phyloP scores from a whole-genome alignment of 2,113 vertebrate genomes.

The Sinocyclocheilus maitianheensis region DNA sequence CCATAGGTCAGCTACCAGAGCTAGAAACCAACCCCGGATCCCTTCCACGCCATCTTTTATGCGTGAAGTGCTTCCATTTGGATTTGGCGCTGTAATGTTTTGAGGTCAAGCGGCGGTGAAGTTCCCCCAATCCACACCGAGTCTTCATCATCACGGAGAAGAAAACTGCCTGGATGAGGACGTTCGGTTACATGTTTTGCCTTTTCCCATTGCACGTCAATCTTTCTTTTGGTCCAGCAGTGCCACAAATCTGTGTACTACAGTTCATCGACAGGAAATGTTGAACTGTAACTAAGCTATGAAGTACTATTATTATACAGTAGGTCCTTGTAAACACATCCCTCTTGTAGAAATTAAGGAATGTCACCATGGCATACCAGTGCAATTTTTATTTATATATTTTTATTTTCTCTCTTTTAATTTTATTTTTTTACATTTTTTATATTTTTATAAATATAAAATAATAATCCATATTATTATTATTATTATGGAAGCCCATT shows the following conservation, averaged over 20 bases:
- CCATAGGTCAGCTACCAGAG: conserved; percentile 8
- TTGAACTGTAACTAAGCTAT: not conserved
- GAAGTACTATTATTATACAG: not conserved
- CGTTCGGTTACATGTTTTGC: not conserved
- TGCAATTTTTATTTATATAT: conserved; percentile 8
- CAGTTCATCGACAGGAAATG: not conserved
- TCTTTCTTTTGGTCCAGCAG: not conserved
- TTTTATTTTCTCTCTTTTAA: not conserved
- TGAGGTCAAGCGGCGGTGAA: not conserved
- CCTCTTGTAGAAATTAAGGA: conserved; percentile 3
- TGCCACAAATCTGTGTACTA: not conserved
- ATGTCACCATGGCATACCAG: conserved; percentile 12
- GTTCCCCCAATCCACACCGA: not conserved
- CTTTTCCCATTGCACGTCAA: conserved; percentile 4
- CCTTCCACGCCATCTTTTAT: not conserved
- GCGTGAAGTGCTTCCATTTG: conserved; percentile 40
- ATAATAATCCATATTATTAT: no score
- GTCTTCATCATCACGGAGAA: no score
- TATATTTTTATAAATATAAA: not conserved
- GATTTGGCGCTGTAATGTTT: conserved; percentile 20
- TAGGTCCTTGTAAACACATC: not conserved
- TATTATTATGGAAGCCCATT: not conserved
- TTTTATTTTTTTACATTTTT: not conserved
- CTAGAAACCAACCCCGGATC: not conserved
- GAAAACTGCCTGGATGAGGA: not conserved